A percentile compares a stretch with the other conserved stretches of the same genome.
phyloP scores from a whole-genome alignment of 2,888 invertebrate species.

The Plagodis pulveraria region DNA sequence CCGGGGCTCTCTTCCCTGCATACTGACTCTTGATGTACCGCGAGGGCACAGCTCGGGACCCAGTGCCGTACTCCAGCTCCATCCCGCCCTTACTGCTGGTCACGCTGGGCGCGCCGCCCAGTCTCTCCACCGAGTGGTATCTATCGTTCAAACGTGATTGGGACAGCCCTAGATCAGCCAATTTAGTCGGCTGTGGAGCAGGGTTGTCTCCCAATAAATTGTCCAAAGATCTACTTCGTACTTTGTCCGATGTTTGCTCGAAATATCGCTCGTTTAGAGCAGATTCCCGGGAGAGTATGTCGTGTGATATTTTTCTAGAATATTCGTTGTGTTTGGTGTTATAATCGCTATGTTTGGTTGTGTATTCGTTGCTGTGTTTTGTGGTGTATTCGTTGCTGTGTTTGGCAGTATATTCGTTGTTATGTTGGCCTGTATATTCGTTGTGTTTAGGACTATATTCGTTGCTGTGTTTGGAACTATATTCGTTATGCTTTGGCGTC shows the following conservation, averaged over 20 bases:
- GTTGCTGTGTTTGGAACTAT: conserved; percentile 77
- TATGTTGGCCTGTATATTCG: conserved; percentile 29
- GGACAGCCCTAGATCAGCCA: conserved; percentile 91
- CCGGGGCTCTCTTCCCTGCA: conserved; percentile 91
- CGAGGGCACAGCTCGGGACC: conserved; percentile 83
- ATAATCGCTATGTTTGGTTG: conserved; percentile 24
- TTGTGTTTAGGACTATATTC: conserved; percentile 86
- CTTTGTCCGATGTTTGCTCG: conserved; percentile 89
- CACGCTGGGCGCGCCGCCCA: conserved; percentile 87
- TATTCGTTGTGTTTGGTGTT: conserved; percentile 54
- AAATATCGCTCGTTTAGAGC: conserved; percentile 96
- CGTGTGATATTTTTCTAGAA: conserved; percentile 89
- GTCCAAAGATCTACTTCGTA: conserved; percentile 91
- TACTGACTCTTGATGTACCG: conserved; percentile 94
- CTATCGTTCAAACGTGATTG: conserved; percentile 94
- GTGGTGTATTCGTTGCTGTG: conserved; percentile 22
- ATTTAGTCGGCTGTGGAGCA: conserved; percentile 84
- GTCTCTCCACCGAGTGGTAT: conserved; percentile 93
- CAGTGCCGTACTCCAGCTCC: conserved; percentile 89
- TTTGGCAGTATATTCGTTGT: conserved; percentile 27
- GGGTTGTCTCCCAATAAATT: conserved; percentile 90
- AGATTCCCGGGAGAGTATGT: conserved; percentile 91
- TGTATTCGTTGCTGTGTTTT: conserved; percentile 26
- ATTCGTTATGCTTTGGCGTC: conserved; percentile 22
- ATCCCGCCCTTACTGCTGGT: conserved; percentile 84